Percentiles rank a stretch among this genome's conserved stretches.
Evolutionary conservation across 2,888 invertebrate genomes (phyloP).

Genomic region (Amphipyra berbera): DNA sequence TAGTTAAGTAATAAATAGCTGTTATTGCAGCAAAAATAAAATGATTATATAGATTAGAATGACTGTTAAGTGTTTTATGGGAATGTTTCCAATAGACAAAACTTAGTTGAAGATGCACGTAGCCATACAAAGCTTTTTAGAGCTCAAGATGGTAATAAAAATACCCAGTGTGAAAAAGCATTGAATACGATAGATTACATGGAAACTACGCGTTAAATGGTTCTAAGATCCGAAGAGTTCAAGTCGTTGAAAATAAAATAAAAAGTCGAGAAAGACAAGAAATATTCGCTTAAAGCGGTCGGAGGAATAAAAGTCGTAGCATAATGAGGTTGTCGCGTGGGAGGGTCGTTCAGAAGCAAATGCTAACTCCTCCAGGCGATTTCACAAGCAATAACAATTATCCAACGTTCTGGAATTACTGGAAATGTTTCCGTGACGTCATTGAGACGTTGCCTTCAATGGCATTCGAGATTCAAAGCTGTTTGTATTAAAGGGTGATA

Average conservation of each 20-base stretch:
- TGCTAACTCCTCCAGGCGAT: constrained; percentile 59
- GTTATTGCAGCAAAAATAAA: neutral
- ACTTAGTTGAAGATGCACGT: too few species aligned
- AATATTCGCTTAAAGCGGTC: constrained; percentile 42
- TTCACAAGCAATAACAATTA: constrained; percentile 72
- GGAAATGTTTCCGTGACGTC: constrained; percentile 63
- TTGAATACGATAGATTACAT: constrained; percentile 2
- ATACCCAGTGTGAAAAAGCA: neutral
- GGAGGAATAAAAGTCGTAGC: constrained; percentile 43
- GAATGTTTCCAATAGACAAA: too few species aligned
- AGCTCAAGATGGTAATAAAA: constrained; percentile 1
- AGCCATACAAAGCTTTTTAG: neutral
- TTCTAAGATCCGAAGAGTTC: constrained; percentile 12
- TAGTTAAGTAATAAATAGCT: neutral
- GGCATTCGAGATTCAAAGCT: constrained; percentile 16
- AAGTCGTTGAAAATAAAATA: constrained; percentile 31
- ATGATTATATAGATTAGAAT: neutral
- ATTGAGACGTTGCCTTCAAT: constrained; percentile 40
- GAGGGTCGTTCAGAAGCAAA: constrained; percentile 49
- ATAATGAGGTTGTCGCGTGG: constrained; percentile 63
- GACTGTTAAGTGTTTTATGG: too few species aligned
- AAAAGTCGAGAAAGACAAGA: constrained; percentile 33
- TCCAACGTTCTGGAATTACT: constrained; percentile 63
- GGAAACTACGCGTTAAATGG: constrained; percentile 17
- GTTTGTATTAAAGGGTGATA: constrained; percentile 19